A percentile compares a stretch with the other conserved stretches of the same genome.
phyloP scores from a whole-genome alignment of 2,797 vertebrate species.

The Helicolenus hilgendorfi region DNA sequence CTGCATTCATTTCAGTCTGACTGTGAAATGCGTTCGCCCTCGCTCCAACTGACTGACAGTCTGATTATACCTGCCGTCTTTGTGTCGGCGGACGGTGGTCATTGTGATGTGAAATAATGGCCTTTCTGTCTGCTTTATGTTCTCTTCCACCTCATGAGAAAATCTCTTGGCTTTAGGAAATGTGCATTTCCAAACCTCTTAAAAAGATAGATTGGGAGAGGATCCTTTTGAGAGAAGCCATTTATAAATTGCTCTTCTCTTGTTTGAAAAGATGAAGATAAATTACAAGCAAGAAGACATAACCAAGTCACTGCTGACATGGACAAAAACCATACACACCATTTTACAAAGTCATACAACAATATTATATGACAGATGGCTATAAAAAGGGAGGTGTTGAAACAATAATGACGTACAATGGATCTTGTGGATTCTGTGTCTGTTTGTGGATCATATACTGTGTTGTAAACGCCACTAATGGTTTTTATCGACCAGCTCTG shows the following conservation, averaged over 20 bases:
- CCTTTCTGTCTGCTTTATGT: slow-evolving; percentile 17
- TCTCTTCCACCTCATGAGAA: slow-evolving; percentile 2
- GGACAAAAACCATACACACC: neutral
- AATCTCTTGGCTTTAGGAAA: slow-evolving; percentile 14
- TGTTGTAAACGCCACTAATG: neutral
- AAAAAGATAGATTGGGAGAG: slow-evolving; percentile 15
- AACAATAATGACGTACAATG: slow-evolving; percentile 19
- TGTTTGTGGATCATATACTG: neutral
- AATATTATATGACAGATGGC: slow-evolving; percentile 14
- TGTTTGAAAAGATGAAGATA: slow-evolving; percentile 26
- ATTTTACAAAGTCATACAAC: neutral
- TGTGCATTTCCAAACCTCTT: slow-evolving; percentile 23
- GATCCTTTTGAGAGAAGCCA: neutral
- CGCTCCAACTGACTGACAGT: slow-evolving; percentile 45
- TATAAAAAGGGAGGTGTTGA: neutral
- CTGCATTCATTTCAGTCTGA: slow-evolving; percentile 33
- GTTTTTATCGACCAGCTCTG: neutral
- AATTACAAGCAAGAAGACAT: neutral
- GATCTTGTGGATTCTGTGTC: neutral
- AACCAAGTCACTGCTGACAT: neutral
- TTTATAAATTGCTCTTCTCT: neutral
- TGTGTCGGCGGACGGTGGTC: slow-evolving; percentile 69
- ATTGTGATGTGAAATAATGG: slow-evolving; percentile 48
- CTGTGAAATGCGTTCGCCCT: slow-evolving; percentile 46
- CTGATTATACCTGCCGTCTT: slow-evolving; percentile 58